phyloP scores from a whole-genome alignment of 2,113 vertebrate species.

The Oryctolagus cuniculus region DNA sequence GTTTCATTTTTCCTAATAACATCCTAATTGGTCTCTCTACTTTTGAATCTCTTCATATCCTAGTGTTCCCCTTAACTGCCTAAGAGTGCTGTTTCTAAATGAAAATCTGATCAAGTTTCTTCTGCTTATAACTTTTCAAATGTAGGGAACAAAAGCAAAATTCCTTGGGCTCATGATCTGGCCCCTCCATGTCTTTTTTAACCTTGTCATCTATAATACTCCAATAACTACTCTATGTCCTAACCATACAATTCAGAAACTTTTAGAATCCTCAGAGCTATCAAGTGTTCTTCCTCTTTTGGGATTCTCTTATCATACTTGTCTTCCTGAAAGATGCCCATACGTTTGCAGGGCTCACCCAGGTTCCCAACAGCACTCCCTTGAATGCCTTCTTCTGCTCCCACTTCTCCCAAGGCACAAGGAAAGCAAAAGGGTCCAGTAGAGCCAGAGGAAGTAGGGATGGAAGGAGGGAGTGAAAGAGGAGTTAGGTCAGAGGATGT shows the following conservation, averaged over 20 bases:
- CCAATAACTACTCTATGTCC: too few species aligned
- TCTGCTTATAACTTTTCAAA: background rate
- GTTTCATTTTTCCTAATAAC: background rate
- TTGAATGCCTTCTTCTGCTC: background rate
- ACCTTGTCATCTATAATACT: too few species aligned
- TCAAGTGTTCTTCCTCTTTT: too few species aligned
- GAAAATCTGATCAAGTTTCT: background rate
- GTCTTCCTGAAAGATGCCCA: background rate
- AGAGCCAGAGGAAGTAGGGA: background rate
- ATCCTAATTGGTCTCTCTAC: background rate
- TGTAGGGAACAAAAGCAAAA: too few species aligned
- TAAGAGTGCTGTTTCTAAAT: constrained; percentile 1
- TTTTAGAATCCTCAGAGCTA: background rate
- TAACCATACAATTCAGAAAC: too few species aligned
- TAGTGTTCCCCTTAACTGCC: background rate
- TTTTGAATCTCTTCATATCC: background rate
- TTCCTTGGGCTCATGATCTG: too few species aligned
- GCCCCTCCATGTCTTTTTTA: too few species aligned
- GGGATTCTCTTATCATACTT: background rate
- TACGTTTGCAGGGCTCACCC: background rate
- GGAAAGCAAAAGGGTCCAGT: background rate
- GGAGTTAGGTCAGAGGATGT: background rate
- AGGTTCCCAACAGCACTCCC: background rate
- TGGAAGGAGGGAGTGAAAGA: background rate
- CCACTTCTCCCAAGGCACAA: background rate